phyloP scores from a whole-genome alignment of 2,797 vertebrate genomes.

The Halcyon smyrnensis region DNA sequence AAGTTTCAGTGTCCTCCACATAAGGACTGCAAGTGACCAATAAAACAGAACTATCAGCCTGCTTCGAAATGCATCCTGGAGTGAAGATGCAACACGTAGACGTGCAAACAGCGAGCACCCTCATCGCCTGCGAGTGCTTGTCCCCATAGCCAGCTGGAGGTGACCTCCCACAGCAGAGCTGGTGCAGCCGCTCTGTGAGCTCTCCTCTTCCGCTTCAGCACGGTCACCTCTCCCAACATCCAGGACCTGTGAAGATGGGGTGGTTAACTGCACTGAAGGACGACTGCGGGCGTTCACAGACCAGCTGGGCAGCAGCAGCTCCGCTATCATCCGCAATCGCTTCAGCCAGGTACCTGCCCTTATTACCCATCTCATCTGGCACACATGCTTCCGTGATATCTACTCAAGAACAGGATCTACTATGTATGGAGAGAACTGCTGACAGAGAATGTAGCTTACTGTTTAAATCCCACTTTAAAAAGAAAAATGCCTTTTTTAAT shows the following conservation, averaged over 20 bases:
- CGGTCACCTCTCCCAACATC: background rate
- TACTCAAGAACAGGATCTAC: background rate
- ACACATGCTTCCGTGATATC: background rate
- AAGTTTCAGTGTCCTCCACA: background rate
- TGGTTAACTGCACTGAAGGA: background rate
- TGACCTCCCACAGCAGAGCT: background rate
- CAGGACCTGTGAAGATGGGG: rapidly evolving
- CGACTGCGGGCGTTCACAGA: background rate
- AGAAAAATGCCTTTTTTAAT: slow-evolving; percentile 52
- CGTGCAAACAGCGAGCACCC: rapidly evolving
- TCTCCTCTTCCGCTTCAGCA: rapidly evolving
- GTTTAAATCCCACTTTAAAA: slow-evolving; percentile 30
- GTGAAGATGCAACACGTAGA: rapidly evolving
- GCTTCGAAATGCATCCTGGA: rapidly evolving
- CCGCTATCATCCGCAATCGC: rapidly evolving
- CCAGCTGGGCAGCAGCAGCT: background rate
- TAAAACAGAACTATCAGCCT: background rate
- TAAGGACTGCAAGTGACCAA: rapidly evolving
- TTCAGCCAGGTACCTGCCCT: background rate
- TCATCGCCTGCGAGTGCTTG: rapidly evolving
- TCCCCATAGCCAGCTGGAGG: background rate
- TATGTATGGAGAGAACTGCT: background rate
- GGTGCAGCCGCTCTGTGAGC: rapidly evolving
- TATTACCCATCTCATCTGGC: too few relatives aligned
- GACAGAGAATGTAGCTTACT: background rate